Base-by-base conservation (phyloP, 2,113 vertebrate genomes). In the Tachycineta bicolor region DNA sequence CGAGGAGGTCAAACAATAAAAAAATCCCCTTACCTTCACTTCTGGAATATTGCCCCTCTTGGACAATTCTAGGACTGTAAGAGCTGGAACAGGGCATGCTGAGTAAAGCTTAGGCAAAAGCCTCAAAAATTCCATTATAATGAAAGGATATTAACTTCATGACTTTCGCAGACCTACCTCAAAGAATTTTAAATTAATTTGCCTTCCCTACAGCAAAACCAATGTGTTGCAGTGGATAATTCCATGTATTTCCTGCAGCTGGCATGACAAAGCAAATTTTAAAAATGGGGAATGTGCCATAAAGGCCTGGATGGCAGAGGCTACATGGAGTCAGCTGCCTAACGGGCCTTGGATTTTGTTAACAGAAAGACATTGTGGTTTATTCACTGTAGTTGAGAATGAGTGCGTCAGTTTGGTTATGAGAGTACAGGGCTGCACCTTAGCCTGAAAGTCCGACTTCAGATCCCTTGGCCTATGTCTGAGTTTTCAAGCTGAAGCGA, bases 121-220 rank as follows among this genome's bases (percentile, higher is more conserved):
- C 52, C 70, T 84, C 49, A 50, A 89, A 74, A 93, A 69, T 53
- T 63, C 79, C 73, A 47, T 39, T 87, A 29, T 47, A 92, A 83
- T 87, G 73, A 90, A 94, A 64, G 15, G 1, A 34, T 79, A 85
- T 63, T 82, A 88, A 2, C 43, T 83, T 73, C 55, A 62, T 5
- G 5, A 52, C 33, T 86, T 26, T 70, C 91, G 71, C 58, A 83
- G 87, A 85, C 28, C 7, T 33, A 39, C 28, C 62, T 76, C 69
- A 79, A 87, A 91, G 53, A 75, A 37, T 56, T 64, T 91, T 71
- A 81, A 85, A 88, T 67, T 58, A 71, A 76, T 95, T 81, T 89
- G 25, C 41, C n/a, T 79, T 93, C 37, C 31, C n/a, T 79, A 31
- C 31, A 75, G 47, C 58, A 94, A 91, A 95, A 33, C 15, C 12